Evolutionary conservation across 2,797 vertebrate genomes (phyloP), one percentile per base, ranked within the genome.

Genomic region (Brachyrhaphis roseni): DNA sequence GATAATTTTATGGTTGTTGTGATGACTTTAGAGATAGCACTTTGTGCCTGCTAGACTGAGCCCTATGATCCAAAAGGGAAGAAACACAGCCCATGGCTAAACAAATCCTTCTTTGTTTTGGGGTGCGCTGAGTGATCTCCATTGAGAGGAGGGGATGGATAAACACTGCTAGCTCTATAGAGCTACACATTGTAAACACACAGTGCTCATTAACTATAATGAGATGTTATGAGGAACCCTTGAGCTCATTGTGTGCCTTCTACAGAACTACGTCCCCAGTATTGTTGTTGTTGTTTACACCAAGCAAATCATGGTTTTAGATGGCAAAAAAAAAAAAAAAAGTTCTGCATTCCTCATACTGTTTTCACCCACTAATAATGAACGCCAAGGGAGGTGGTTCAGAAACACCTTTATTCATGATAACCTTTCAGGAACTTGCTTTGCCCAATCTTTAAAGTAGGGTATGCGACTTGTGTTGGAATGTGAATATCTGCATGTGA

Each of bases 171-270:
- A 92, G 94, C 90, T 94, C 94, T 93, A 93, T 94, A 92, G 89
- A 94, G 89, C 93, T 93, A 93, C 92, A 95, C 92, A 95, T 91
- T 95, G 94, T 95, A 95, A 96, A 95, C 94, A 94, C 92, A 93
- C 92, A 93, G 92, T 87, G 86, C 93, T 95, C 91, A 95, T 95
- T 96, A 96, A 94, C 92, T 93, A 92, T 96, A 95, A 96, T 96
- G 93, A 96, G 95, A 95, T 95, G 95, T 94, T 95, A 95, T 93
- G 91, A 93, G 92, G 90, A 95, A 90, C 89, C 91, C 92, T 94
- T 93, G 91, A 93, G 94, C 93, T 94, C 87, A 95, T 95, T 95
- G 94, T 94, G 93, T 93, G 91, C 87, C 91, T 94, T 90, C 90
- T 90, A 89, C 90, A 90, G 92, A 90, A 90, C 90, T 95, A 92